Evolutionary conservation across 2,113 vertebrate species (phyloP), one percentile per base, ranked within the genome.

Genomic region (Anguilla rostrata): DNA sequence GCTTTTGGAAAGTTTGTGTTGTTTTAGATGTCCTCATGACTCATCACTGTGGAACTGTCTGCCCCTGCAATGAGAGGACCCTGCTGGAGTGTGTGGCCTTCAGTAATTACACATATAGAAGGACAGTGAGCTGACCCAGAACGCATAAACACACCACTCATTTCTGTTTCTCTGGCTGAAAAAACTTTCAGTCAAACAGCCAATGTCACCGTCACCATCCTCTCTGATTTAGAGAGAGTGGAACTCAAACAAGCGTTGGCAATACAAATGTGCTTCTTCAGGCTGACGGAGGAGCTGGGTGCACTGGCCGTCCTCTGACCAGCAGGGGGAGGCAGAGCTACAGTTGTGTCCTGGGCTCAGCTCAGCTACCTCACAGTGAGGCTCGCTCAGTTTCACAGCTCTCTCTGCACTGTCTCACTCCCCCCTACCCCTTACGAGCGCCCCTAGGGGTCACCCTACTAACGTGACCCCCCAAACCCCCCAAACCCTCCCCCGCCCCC

Each of bases 291-390:
- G 20, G 60, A 66, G 60, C 60, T 0, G n/a, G 12, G 71, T n/a
- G 71, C 26, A 75, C 15, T 34, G 26, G 2, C n/a, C 39, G 22
- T 16, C 85, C 86, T 57, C 14, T 49, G 29, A 49, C 91, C 94
- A 92, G 88, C 83, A 93, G 94, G 89, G 92, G 93, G 92, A 91
- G 94, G 91, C 91, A 86, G 78, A 91, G 85, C 82, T 85, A 86
- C 90, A 91, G 43, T 83, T 63, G 78, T 39, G 41, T 71, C 26
- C 66, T 5, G 20, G 46, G 46, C 1, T 34, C 8, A 56, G n/a
- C 46, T 5, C 49, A n/a, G 86, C 43, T 83, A 20, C 40, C 43
- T 8, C 46, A 29, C 49, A 14, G 53, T 14, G 15, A 39, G 29
- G 15, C 75, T 15, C 71, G 66, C 43, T 46, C 43, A 46, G 43